Conservation (phyloP, 2,797 vertebrate genomes). For the Mallotus villosus region DNA sequence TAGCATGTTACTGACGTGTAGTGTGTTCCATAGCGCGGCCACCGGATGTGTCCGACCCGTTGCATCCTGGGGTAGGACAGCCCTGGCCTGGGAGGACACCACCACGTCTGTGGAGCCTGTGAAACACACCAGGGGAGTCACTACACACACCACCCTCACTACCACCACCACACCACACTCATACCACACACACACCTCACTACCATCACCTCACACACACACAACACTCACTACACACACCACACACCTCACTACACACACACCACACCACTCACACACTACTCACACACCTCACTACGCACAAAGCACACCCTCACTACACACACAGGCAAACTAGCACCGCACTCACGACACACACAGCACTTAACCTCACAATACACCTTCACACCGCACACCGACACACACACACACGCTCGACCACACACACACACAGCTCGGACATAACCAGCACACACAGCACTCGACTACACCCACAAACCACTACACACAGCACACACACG, state of each 20-base stretch:
- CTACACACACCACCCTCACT: not conserved
- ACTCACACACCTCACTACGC: not conserved
- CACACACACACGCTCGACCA: too few species aligned
- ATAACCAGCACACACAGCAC: too few species aligned
- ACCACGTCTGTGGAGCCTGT: constrained; percentile 77
- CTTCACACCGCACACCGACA: too few species aligned
- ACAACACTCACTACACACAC: not conserved
- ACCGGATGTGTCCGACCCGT: constrained; percentile 85
- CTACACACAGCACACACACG: too few species aligned
- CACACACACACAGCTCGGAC: too few species aligned
- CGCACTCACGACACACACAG: too few species aligned
- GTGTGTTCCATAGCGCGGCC: constrained; percentile 88
- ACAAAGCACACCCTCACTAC: too few species aligned
- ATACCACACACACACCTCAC: not conserved
- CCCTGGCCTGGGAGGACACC: constrained; percentile 75
- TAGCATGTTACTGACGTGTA: constrained; percentile 79
- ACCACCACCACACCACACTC: not conserved
- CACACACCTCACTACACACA: not conserved
- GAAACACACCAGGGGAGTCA: constrained; percentile 12
- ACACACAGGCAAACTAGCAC: too few species aligned
- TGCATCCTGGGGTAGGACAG: constrained; percentile 89
- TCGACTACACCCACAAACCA: too few species aligned
- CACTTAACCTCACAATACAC: too few species aligned
- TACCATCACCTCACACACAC: constrained; percentile 6
- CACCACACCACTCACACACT: not conserved